phyloP scores from a whole-genome alignment of 2,797 vertebrate species.

The Coendou prehensilis region DNA sequence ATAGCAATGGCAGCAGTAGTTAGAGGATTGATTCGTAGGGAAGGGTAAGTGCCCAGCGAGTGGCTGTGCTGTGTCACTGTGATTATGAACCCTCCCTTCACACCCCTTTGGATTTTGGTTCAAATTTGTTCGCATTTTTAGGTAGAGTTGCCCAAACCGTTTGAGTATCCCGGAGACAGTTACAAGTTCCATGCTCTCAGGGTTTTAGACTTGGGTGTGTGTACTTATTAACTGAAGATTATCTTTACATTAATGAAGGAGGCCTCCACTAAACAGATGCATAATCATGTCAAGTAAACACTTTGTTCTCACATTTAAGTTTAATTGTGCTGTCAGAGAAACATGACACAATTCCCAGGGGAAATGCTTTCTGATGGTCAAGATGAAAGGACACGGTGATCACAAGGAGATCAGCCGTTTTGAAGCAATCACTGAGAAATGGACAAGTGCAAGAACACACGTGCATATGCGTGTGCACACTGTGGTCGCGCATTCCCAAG shows the following conservation, averaged over 20 bases:
- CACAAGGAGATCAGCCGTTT: neutral
- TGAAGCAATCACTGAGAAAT: neutral
- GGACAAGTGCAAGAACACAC: neutral
- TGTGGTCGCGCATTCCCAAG: neutral
- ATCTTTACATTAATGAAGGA: conserved; percentile 9
- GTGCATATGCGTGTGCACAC: accelerated
- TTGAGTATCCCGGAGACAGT: neutral
- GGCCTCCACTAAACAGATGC: neutral
- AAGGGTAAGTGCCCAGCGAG: neutral
- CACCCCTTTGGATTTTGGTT: conserved; percentile 14
- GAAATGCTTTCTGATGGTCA: neutral
- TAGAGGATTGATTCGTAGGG: neutral
- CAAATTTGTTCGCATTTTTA: neutral
- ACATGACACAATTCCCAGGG: neutral
- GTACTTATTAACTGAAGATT: neutral
- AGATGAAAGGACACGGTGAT: neutral
- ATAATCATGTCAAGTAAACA: neutral
- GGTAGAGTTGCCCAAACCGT: neutral
- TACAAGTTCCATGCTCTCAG: neutral
- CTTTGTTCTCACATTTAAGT: conserved; percentile 10
- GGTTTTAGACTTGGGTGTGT: conserved; percentile 5
- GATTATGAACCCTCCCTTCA: neutral
- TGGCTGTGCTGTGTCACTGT: neutral
- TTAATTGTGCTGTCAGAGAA: conserved; percentile 39
- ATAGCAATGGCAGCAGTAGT: neutral